phyloP scores from a whole-genome alignment of 2,113 vertebrate species.

The Ascaphus truei region DNA sequence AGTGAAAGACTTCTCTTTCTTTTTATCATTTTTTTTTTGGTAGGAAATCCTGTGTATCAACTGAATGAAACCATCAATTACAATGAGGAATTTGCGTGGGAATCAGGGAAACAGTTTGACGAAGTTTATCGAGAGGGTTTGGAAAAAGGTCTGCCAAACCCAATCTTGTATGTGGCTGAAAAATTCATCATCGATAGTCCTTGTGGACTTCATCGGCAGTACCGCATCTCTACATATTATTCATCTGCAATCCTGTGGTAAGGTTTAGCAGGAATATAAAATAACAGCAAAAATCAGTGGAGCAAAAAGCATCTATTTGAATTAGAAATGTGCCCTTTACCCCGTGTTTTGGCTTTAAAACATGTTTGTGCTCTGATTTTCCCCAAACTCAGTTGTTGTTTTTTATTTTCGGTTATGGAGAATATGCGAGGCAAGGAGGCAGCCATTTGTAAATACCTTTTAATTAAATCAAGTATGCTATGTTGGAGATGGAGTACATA shows the following conservation, averaged over 20 bases:
- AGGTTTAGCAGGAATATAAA: not conserved
- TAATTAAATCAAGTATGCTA: too few species aligned
- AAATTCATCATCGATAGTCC: constrained; percentile 67
- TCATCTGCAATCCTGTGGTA: constrained; percentile 74
- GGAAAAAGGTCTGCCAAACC: constrained; percentile 69
- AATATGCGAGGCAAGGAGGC: too few species aligned
- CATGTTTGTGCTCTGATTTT: too few species aligned
- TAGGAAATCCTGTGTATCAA: constrained; percentile 68
- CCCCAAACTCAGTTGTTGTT: too few species aligned
- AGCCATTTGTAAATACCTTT: too few species aligned
- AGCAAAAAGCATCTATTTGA: too few species aligned
- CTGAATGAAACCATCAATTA: constrained; percentile 78
- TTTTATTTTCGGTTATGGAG: too few species aligned
- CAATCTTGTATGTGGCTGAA: constrained; percentile 74
- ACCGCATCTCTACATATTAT: constrained; percentile 64
- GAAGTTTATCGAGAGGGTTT: constrained; percentile 65
- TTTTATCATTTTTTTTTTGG: not conserved
- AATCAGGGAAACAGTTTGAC: constrained; percentile 44
- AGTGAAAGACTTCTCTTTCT: too few species aligned
- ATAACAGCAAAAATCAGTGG: too few species aligned
- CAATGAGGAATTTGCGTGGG: constrained; percentile 74
- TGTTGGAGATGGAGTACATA: too few species aligned
- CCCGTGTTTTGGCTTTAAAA: too few species aligned
- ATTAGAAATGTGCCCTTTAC: too few species aligned
- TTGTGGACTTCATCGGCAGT: constrained; percentile 66